Evolutionary conservation across 2,113 vertebrate species (phyloP), one percentile per base, ranked within the genome.

Genomic region (Phalacrocorax brasilianus): DNA sequence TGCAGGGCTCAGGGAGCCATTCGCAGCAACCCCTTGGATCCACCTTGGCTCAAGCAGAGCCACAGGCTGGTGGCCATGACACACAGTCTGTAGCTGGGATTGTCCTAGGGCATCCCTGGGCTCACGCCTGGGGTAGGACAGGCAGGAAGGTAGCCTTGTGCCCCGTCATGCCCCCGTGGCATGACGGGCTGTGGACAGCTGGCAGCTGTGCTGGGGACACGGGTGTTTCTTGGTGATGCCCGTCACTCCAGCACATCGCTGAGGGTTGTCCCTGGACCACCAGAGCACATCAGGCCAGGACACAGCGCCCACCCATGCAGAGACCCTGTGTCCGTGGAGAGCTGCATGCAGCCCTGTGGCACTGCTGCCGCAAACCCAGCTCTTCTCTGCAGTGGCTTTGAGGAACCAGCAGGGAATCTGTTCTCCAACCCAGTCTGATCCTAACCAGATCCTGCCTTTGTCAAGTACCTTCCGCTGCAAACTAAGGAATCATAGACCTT

Each of bases 171-270:
- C 17, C 61, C 30, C 56, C 0, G 0, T 0, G 4, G 55, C 55
- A 4, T 0, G 2, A 45, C 3, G 0, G 56, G 5, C n/a, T 1
- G 4, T 3, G 65, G 28, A 2, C 40, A 28, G 23, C 53, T 1
- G 3, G 11, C 11, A 42, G 33, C 74, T 50, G 72, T 61, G 53
- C 49, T 4, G 1, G 26, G 45, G 59, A 53, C 58, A 8, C 0
- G 1, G 10, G n/a, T 30, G 44, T 18, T 58, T 33, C 70, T 16
- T 12, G 74, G 40, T 2, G 5, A 4, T 16, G 8, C 24, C 20
- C 28, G 2, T 17, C 22, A 1, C 50, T 5, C 22, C 0, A 58
- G 26, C n/a, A 13, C 16, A 0, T 11, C 0, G 2, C 1, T 1
- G 6, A 47, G 32, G 32, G 33, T 2, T 63, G 62, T 14, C 28